These are phyloP conservation scores for Aleadryas rufinucha DNA, from an alignment of 2,113 vertebrate genomes.

Conservation along the genomic window DNA sequence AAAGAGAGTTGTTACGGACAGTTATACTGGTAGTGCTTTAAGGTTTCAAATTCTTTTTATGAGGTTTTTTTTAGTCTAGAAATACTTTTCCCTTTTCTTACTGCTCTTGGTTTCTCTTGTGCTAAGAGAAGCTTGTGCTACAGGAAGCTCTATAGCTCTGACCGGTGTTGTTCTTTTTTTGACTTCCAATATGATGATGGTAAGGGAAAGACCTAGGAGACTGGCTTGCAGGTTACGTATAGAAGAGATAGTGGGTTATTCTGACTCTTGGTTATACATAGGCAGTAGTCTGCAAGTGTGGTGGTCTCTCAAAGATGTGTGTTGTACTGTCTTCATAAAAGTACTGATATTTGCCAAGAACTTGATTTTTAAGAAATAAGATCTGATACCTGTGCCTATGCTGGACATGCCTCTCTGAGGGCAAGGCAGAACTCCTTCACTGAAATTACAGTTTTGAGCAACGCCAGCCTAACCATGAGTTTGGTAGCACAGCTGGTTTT, in stretches of 20 bases:
- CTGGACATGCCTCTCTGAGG: not conserved
- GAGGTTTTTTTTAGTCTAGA: not conserved
- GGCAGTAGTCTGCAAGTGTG: not conserved
- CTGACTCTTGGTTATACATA: not conserved
- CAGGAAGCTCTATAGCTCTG: not conserved
- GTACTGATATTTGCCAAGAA: not conserved
- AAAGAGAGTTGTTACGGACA: not conserved
- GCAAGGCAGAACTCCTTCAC: not conserved
- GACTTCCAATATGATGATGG: not conserved
- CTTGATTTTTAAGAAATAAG: not conserved
- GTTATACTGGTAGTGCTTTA: not conserved
- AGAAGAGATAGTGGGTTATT: not conserved
- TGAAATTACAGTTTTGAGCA: not conserved
- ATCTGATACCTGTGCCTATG: not conserved
- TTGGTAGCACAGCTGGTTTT: not conserved
- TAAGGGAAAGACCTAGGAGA: not conserved
- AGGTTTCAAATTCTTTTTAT: not conserved
- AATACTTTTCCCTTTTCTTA: not conserved
- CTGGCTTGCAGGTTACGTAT: not conserved
- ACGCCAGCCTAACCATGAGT: not conserved
- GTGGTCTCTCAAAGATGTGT: rapidly evolving
- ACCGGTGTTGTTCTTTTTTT: not conserved
- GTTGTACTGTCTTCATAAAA: not conserved
- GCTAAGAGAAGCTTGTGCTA: no score
- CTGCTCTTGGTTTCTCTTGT: not conserved